Percentiles rank a stretch among this genome's conserved stretches.
These are phyloP conservation scores for Pterocles burchelli DNA, from an alignment of 2,113 vertebrate genomes.

Conservation along the genomic window DNA sequence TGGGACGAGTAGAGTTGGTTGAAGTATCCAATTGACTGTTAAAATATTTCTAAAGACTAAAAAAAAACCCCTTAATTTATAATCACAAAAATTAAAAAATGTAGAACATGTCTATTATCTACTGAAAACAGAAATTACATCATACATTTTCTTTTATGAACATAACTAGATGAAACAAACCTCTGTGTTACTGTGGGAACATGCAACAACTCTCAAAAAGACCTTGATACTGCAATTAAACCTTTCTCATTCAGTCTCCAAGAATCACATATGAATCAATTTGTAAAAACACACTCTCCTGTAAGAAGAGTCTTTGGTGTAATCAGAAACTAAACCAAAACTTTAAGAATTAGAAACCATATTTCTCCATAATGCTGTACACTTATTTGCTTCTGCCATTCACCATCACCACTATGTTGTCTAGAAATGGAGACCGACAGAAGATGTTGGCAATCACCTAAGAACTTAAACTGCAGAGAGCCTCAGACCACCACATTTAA, in stretches of 20 bases:
- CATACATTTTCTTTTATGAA: neutral
- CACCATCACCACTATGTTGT: conserved; percentile 49
- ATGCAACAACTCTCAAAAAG: neutral
- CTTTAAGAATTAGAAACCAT: conserved; percentile 22
- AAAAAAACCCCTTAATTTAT: neutral
- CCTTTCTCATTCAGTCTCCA: neutral
- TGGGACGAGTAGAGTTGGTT: neutral
- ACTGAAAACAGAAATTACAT: neutral
- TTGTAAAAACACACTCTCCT: neutral
- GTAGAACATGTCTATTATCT: neutral
- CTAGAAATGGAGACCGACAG: conserved; percentile 65
- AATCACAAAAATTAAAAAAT: neutral
- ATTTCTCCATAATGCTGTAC: conserved; percentile 50
- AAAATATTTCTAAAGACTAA: neutral
- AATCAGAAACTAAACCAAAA: conserved; percentile 63
- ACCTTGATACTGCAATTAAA: neutral
- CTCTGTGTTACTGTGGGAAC: neutral
- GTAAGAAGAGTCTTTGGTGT: neutral
- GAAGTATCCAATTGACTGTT: neutral
- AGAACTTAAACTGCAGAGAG: conserved; percentile 59
- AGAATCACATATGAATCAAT: neutral
- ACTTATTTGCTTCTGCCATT: conserved; percentile 60
- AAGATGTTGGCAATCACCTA: conserved; percentile 60
- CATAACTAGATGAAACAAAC: neutral
- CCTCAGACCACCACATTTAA: conserved; percentile 58